A percentile compares a stretch with the other conserved stretches of the same genome.
These are phyloP conservation scores for Microctonus brassicae DNA, from an alignment of 2,888 invertebrate genomes.

Conservation along the genomic window DNA sequence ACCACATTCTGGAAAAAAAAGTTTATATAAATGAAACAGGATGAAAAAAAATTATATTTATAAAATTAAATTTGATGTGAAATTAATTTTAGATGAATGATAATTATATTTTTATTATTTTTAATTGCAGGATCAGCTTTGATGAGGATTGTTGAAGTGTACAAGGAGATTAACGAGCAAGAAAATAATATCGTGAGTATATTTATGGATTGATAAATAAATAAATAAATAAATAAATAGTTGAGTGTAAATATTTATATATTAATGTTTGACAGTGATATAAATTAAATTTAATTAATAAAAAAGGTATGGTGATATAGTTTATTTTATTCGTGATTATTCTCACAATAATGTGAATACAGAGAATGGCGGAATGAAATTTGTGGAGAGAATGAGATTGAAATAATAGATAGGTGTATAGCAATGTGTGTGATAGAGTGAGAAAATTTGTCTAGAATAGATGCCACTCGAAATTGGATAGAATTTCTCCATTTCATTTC, in stretches of 20 bases:
- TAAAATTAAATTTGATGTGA: neutral
- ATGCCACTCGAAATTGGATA: conserved; percentile 23
- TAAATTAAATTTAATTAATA: neutral
- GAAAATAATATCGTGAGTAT: conserved; percentile 93
- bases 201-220: too few relatives aligned
- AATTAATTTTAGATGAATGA: neutral
- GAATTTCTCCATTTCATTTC: neutral
- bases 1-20: too few relatives aligned
- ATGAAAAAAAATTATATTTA: neutral
- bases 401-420: neutral
- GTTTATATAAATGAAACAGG: too few relatives aligned
- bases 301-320: conserved; percentile 31
- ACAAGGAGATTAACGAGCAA: conserved; percentile 93
- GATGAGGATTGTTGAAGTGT: conserved; percentile 93
- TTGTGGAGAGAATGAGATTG: neutral
- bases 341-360: neutral
- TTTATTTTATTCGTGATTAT: conserved; percentile 12
- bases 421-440: neutral
- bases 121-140: conserved; percentile 84
- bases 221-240: neutral
- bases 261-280: conserved; percentile 7
- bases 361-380: conserved; percentile 8
- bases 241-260: neutral
- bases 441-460: neutral
- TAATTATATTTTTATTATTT: conserved; percentile 44